Evolutionary conservation across 1,140 invertebrate species (phyloP).

Genomic region (Linepithema humile): DNA sequence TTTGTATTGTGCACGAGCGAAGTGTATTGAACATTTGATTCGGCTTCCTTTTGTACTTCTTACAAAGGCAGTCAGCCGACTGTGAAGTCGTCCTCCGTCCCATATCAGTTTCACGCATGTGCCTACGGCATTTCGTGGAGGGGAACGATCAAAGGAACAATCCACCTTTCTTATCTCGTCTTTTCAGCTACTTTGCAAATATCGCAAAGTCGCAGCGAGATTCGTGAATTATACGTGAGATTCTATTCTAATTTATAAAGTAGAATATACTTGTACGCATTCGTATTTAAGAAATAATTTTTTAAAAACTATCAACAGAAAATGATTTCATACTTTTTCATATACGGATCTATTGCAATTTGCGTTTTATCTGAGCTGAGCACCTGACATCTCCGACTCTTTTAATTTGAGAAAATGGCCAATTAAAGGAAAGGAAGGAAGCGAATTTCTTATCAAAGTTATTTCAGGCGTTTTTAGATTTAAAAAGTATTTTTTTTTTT

Average conservation of each 20-base stretch:
- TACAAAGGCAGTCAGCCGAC: constrained; percentile 23
- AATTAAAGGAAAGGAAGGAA: not conserved
- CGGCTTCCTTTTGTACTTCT: constrained; percentile 33
- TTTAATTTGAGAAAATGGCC: not conserved
- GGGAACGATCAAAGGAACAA: constrained; percentile 19
- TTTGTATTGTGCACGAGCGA: constrained; percentile 22
- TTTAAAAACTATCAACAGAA: not conserved
- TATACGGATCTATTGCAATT: not conserved
- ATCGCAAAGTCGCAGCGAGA: not conserved
- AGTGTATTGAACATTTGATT: constrained; percentile 35
- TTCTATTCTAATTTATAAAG: not conserved
- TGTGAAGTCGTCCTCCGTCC: not conserved
- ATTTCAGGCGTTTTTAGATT: not conserved
- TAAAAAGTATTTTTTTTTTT: too few relatives aligned
- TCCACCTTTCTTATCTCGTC: not conserved
- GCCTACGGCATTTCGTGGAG: not conserved
- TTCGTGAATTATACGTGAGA: not conserved
- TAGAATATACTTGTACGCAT: not conserved
- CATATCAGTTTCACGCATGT: constrained; percentile 19
- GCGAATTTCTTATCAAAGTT: not conserved
- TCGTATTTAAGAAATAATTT: constrained; percentile 1
- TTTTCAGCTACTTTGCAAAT: not conserved
- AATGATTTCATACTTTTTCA: not conserved
- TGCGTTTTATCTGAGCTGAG: not conserved
- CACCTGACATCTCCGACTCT: not conserved